Evolutionary conservation across 2,888 invertebrate genomes (phyloP).

Genomic region (Xylophagus ater): DNA sequence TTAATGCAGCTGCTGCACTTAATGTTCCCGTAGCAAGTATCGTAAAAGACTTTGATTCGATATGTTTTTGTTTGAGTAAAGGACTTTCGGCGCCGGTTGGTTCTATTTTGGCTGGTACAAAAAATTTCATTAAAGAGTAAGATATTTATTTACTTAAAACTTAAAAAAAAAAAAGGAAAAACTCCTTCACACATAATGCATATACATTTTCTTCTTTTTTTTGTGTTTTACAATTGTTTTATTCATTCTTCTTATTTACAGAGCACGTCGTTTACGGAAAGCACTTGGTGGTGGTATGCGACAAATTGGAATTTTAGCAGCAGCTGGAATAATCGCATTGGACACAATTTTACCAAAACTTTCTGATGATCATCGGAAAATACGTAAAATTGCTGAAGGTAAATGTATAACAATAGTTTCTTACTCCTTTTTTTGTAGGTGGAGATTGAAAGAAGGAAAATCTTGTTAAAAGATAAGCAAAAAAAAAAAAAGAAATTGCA

Average conservation of each 20-base stretch:
- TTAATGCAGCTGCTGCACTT: slow-evolving; percentile 74
- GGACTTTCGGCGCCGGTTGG: slow-evolving; percentile 84
- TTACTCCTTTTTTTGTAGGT: too few species aligned
- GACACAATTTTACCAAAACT: slow-evolving; percentile 64
- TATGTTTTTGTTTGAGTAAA: slow-evolving; percentile 85
- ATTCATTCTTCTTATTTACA: slow-evolving; percentile 27
- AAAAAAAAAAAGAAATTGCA: too few species aligned
- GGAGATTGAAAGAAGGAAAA: too few species aligned
- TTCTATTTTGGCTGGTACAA: slow-evolving; percentile 67
- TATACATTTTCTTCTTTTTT: background rate
- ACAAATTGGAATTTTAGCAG: slow-evolving; percentile 83
- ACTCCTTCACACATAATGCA: slow-evolving; percentile 1
- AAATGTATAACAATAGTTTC: slow-evolving; percentile 20
- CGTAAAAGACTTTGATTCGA: slow-evolving; percentile 61
- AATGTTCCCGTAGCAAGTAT: slow-evolving; percentile 53
- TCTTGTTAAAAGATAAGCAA: too few species aligned
- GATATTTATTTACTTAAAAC: slow-evolving; percentile 16
- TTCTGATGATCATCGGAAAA: slow-evolving; percentile 61
- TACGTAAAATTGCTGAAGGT: slow-evolving; percentile 57
- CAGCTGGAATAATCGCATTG: slow-evolving; percentile 77
- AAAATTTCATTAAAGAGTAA: slow-evolving; percentile 60
- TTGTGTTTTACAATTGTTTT: background rate
- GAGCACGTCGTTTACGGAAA: slow-evolving; percentile 72
- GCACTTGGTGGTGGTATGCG: slow-evolving; percentile 90
- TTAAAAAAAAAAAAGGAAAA: background rate